Evolutionary conservation across 2,113 vertebrate species (phyloP).

Genomic region (Chaetodon trifascialis): DNA sequence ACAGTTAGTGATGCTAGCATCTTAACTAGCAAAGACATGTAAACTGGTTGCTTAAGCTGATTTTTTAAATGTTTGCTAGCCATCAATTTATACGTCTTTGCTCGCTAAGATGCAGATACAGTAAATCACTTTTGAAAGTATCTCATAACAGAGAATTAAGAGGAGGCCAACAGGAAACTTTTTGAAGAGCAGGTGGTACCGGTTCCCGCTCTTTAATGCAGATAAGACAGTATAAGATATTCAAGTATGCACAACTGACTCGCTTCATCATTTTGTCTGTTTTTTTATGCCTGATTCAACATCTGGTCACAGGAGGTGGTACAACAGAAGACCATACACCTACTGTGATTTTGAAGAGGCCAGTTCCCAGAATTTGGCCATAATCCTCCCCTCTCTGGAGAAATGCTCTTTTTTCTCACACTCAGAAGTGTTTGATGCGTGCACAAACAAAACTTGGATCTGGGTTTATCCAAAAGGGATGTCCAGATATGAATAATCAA

Average conservation of each 20-base stretch:
- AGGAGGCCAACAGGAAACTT: too few relatives aligned
- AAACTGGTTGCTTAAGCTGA: background rate
- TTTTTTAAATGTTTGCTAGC: background rate
- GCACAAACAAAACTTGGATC: slow-evolving; percentile 56
- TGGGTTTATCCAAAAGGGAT: slow-evolving; percentile 59
- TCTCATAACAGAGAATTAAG: too few relatives aligned
- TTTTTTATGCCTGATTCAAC: slow-evolving; percentile 27
- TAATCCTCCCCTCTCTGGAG: slow-evolving; percentile 3
- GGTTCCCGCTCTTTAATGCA: background rate
- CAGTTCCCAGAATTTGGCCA: slow-evolving; percentile 41
- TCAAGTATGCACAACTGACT: background rate
- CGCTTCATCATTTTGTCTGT: background rate
- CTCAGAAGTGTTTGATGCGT: slow-evolving; percentile 55
- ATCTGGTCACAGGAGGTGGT: slow-evolving; percentile 73
- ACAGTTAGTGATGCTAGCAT: background rate
- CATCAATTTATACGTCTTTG: background rate
- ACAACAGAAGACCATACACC: slow-evolving; percentile 46
- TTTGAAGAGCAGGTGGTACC: too few relatives aligned
- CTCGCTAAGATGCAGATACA: too few relatives aligned
- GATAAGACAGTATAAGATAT: background rate
- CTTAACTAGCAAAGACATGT: too few relatives aligned
- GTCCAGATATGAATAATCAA: slow-evolving; percentile 53
- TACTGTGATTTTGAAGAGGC: slow-evolving; percentile 64
- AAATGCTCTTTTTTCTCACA: slow-evolving; percentile 19
- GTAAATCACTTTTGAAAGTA: too few relatives aligned